A percentile compares a stretch with the other conserved stretches of the same genome.
Evolutionary conservation across 2,888 invertebrate species (phyloP).

Genomic region (Mythimna vitellina): DNA sequence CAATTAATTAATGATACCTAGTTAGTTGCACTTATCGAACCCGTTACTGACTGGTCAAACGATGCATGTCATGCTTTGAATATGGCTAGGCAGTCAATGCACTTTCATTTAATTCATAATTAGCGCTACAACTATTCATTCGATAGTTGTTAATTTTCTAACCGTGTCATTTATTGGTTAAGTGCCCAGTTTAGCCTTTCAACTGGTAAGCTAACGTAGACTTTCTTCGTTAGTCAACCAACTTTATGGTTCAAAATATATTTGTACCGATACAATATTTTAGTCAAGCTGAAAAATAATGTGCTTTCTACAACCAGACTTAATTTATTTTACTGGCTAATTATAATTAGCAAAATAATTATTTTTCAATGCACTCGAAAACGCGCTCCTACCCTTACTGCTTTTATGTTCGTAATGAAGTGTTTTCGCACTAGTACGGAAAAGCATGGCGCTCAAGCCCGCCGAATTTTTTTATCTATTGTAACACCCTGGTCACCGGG

Average conservation of each 20-base stretch:
- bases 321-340: no score
- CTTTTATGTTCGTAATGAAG: no score
- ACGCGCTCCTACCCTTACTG: no score
- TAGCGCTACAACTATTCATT: conserved; percentile 6
- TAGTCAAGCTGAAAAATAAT: background rate
- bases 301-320: background rate
- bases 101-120: conserved; percentile 38
- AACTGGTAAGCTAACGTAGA: background rate
- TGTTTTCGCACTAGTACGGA: no score
- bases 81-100: conserved; percentile 4
- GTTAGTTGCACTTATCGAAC: conserved; percentile 13
- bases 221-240: background rate
- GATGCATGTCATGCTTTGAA: conserved; percentile 16
- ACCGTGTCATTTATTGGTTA: background rate
- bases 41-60: conserved; percentile 10
- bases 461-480: no score
- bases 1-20: conserved; percentile 4
- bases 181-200: background rate
- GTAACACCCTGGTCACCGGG: no score
- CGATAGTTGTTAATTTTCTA: background rate
- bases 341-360: no score
- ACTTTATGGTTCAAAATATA: no score
- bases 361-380: no score
- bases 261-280: background rate
- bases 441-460: no score